Evolutionary conservation across 2,888 invertebrate species (phyloP), one percentile per base, ranked within the genome.

Genomic region (Tachystola acroxantha): DNA sequence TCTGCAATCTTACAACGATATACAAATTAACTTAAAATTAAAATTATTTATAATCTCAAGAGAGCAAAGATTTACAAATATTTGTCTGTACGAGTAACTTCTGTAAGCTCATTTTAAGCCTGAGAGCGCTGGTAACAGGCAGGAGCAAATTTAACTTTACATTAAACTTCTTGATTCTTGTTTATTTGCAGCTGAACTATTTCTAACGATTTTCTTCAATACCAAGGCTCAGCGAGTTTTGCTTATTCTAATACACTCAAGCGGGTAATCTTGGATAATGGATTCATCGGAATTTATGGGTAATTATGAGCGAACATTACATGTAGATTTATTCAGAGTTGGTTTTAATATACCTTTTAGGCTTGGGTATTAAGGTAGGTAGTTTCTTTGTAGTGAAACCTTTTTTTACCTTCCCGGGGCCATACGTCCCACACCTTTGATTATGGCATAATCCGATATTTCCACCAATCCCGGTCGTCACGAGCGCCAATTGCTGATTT

Each of bases 381-480:
- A 27, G 5, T 1, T 10, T 27, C 5, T 26, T 26, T 27, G 11
- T 27, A 27, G 12, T 6, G 7, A 27, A 27, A 5, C 11, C 7
- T 3, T n/a, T 10, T 11, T 27, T 27, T 19, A 10, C 10, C 20
- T 34, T 19, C 32, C 32, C 37, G 14, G 12, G 11, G 34, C 30
- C 4, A 10, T 11, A 27, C 27, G 11, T 11, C 13, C 12, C 36
- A 37, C 31, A 37, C 47, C 48, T 55, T 57, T 50, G 53, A 51
- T 48, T 48, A 48, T 43, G 41, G 35, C 37, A 42, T 39, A 42
- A 45, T 48, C 34, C 39, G 37, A 44, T 47, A 47, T 51, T 40
- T 35, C 11, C 7, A 27, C 27, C 27, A 27, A 27, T 27, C 46
- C 45, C 30, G 22, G 34, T 39, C 34, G 34, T 36, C 39, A 40